phyloP scores from a whole-genome alignment of 2,888 invertebrate genomes.

The Arrhopalites spinosus region DNA sequence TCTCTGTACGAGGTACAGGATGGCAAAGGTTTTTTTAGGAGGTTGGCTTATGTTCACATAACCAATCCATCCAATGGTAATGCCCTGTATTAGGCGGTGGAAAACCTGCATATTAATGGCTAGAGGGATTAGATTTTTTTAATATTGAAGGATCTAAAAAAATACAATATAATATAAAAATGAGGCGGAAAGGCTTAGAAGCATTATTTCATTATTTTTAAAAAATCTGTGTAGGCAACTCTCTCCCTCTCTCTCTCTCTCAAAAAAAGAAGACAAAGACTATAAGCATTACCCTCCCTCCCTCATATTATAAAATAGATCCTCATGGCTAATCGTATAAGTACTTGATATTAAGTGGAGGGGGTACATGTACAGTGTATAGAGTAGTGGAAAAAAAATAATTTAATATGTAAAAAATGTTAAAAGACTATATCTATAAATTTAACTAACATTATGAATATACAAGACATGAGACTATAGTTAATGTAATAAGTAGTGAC shows the following conservation, averaged over 20 bases:
- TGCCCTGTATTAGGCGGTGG: slow-evolving; percentile 8
- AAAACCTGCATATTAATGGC: slow-evolving; percentile 42
- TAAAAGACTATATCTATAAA: too few species aligned
- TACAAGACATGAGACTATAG: neutral
- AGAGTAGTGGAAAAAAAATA: too few species aligned
- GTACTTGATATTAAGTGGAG: neutral
- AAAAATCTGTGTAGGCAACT: neutral
- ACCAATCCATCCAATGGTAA: slow-evolving; percentile 26
- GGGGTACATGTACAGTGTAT: neutral
- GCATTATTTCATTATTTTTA: slow-evolving; percentile 27
- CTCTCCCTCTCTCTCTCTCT: too few species aligned
- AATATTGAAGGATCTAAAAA: slow-evolving; percentile 32
- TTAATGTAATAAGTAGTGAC: slow-evolving; percentile 21
- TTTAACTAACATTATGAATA: neutral
- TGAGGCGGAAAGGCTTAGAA: slow-evolving; percentile 33
- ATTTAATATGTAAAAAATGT: too few species aligned
- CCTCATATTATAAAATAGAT: neutral
- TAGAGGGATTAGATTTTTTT: slow-evolving; percentile 43
- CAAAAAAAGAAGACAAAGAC: too few species aligned
- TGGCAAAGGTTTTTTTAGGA: neutral
- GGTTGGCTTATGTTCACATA: slow-evolving; percentile 3
- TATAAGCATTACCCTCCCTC: neutral
- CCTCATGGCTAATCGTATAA: neutral
- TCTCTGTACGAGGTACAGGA: neutral
- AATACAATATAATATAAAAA: slow-evolving; percentile 32